These are phyloP conservation scores for Fringilla coelebs DNA, from an alignment of 2,797 vertebrate genomes.

Conservation along the genomic window DNA sequence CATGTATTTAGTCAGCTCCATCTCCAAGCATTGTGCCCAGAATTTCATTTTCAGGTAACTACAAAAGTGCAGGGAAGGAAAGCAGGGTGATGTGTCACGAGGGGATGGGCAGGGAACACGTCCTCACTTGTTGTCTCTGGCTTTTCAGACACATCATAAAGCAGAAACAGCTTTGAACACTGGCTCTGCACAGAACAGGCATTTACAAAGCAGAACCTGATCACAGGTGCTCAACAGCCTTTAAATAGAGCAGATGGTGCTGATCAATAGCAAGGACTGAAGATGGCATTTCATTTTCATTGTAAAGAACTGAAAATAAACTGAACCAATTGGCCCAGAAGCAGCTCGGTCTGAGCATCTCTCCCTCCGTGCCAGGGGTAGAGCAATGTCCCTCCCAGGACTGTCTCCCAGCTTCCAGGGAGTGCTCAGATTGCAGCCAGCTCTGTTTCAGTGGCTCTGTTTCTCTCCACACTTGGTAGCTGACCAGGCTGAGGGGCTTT, in stretches of 20 bases:
- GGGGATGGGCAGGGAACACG: background rate
- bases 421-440: background rate
- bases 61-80: background rate
- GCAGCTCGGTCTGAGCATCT: background rate
- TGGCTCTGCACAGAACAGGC: background rate
- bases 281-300: background rate
- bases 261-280: background rate
- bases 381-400: background rate
- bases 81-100: background rate
- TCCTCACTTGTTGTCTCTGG: background rate
- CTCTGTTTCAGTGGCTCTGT: accelerated
- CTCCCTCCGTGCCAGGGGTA: background rate
- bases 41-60: background rate
- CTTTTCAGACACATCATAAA: background rate
- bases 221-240: accelerated
- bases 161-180: background rate
- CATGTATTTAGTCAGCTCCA: background rate
- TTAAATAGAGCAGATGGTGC: background rate
- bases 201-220: background rate
- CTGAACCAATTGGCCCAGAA: background rate
- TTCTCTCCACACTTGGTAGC: background rate
- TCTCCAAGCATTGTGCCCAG: accelerated
- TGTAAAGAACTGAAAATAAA: background rate
- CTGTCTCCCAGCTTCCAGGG: background rate
- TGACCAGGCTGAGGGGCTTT: background rate